Evolutionary conservation across 2,113 vertebrate species (phyloP).

Genomic region (Pedetes capensis): DNA sequence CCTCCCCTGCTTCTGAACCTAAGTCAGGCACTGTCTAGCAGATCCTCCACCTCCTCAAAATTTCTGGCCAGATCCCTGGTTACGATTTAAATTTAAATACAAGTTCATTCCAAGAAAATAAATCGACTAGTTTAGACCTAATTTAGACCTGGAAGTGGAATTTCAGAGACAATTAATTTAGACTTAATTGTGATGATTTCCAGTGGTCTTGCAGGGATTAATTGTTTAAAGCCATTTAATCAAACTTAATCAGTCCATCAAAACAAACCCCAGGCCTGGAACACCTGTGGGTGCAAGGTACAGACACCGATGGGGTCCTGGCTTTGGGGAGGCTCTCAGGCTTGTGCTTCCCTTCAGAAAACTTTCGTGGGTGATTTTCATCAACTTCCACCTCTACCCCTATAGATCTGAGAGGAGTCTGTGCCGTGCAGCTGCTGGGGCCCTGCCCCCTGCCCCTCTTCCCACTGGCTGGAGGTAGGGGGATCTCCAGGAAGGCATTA

Average conservation of each 20-base stretch:
- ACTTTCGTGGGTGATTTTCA: too few relatives aligned
- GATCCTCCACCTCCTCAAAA: fast-evolving
- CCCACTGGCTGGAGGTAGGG: too few relatives aligned
- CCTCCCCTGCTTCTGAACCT: neutral
- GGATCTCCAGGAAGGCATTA: too few relatives aligned
- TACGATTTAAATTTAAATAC: neutral
- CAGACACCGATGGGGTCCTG: fast-evolving
- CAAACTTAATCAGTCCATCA: conserved; percentile 12
- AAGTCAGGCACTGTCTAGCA: fast-evolving
- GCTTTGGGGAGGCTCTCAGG: neutral
- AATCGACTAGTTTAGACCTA: neutral
- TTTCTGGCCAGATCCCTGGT: neutral
- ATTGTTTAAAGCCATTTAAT: conserved; percentile 44
- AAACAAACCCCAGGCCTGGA: neutral
- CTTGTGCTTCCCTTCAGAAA: neutral
- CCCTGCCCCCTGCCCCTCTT: too few relatives aligned
- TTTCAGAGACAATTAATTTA: conserved; percentile 54
- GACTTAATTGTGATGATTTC: conserved; percentile 42
- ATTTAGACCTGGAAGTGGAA: conserved; percentile 40
- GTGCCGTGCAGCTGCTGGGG: fast-evolving
- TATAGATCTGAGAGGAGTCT: neutral
- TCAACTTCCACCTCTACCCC: fast-evolving
- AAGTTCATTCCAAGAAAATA: neutral
- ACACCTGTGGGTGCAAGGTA: neutral
- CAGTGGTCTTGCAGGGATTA: conserved; percentile 31